Evolutionary conservation across 2,797 vertebrate species (phyloP).

Genomic region (Tamandua tetradactyla): DNA sequence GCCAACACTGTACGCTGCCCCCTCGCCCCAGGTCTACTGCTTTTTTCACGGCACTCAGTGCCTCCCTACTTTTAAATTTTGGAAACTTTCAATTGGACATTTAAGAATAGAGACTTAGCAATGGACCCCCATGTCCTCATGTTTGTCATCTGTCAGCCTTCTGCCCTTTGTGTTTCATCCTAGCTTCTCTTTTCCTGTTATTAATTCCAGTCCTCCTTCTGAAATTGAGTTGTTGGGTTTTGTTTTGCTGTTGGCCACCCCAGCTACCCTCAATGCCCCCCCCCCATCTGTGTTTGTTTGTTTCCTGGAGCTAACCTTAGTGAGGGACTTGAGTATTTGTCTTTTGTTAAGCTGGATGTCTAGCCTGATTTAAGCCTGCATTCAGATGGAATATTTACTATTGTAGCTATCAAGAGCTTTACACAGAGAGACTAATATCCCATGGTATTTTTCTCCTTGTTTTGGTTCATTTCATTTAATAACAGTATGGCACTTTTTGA

Average conservation of each 20-base stretch:
- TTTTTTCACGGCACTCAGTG: background rate
- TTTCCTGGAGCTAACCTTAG: background rate
- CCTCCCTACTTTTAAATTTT: background rate
- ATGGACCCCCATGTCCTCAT: background rate
- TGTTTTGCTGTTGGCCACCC: background rate
- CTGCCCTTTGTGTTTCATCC: background rate
- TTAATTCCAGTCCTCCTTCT: background rate
- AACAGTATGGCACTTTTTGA: background rate
- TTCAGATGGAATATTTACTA: constrained; percentile 6
- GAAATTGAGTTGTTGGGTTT: background rate
- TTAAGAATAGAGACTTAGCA: background rate
- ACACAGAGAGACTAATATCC: background rate
- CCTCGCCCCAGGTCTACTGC: no score
- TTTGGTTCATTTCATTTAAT: background rate
- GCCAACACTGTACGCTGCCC: fast-evolving
- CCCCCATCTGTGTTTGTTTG: no score
- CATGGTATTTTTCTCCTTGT: background rate
- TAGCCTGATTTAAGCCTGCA: background rate
- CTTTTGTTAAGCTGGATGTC: background rate
- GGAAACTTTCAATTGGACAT: background rate
- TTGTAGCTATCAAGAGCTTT: background rate
- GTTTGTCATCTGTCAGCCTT: background rate
- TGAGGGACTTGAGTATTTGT: background rate
- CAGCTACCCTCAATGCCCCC: background rate
- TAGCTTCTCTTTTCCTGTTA: background rate